phyloP scores from a whole-genome alignment of 2,797 vertebrate species.

The Bufotes viridis region DNA sequence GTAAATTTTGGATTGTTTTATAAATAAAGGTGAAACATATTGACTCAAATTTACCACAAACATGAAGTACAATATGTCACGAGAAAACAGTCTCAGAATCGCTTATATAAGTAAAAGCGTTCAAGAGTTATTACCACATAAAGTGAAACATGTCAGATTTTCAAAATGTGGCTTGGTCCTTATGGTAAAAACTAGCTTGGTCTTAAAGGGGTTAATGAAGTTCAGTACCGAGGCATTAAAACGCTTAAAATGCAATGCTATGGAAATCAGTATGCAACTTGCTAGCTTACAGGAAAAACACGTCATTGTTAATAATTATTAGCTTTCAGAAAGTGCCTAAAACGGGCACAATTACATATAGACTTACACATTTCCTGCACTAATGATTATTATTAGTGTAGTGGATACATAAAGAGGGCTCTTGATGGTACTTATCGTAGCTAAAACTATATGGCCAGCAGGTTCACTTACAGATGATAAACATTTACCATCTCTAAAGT shows the following conservation, averaged over 20 bases:
- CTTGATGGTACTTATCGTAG: neutral
- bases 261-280: neutral
- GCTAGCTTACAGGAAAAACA: constrained; percentile 6
- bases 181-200: no score
- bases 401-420: constrained; percentile 3
- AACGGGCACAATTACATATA: constrained; percentile 10
- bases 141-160: no score
- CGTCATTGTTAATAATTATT: constrained; percentile 42
- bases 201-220: no score
- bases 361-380: constrained; percentile 26
- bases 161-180: no score
- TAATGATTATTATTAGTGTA: constrained; percentile 45
- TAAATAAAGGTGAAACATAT: no score
- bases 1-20: no score
- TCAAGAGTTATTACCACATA: no score
- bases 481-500: neutral
- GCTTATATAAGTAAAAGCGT: no score
- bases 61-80: no score
- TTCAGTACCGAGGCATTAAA: neutral
- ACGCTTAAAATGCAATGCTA: neutral
- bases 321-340: constrained; percentile 34
- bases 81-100: no score
- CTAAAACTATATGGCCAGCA: neutral
- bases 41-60: no score
- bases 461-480: neutral